phyloP scores from a whole-genome alignment of 2,888 invertebrate species.

The Melanchra persicariae region DNA sequence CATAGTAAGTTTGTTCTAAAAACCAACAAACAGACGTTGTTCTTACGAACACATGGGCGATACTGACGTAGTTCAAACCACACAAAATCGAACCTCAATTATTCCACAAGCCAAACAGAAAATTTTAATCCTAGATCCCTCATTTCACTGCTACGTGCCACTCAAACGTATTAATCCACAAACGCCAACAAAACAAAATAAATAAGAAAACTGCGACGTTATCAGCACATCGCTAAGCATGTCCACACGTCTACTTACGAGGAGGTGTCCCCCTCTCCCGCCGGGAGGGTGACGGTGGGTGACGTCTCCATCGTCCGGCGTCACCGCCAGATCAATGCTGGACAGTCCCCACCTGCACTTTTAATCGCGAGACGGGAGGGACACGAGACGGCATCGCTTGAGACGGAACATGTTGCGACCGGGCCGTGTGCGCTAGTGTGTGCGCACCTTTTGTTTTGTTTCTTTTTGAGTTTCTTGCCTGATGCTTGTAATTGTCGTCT shows the following conservation, averaged over 20 bases:
- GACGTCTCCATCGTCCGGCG: conserved; percentile 85
- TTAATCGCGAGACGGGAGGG: conserved; percentile 80
- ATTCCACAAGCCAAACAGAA: conserved; percentile 5
- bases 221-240: conserved; percentile 87
- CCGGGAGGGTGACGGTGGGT: conserved; percentile 50
- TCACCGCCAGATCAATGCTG: conserved; percentile 89
- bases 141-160: conserved; percentile 48
- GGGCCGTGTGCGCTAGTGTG: conserved; percentile 63
- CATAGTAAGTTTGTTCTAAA: not conserved
- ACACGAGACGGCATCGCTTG: conserved; percentile 61
- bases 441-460: conserved; percentile 68
- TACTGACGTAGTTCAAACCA: not conserved
- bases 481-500: conserved; percentile 53
- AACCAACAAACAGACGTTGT: not conserved
- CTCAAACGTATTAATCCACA: conserved; percentile 59
- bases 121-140: conserved; percentile 41
- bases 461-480: conserved; percentile 42
- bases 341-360: conserved; percentile 89
- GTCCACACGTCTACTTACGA: conserved; percentile 82
- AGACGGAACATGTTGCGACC: conserved; percentile 55
- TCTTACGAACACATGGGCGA: not conserved
- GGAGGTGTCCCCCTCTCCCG: conserved; percentile 59
- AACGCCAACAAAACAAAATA: conserved; percentile 65
- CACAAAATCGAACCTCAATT: conserved; percentile 13
- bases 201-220: conserved; percentile 79